Percentiles rank a stretch among this genome's conserved stretches.
Evolutionary conservation across 2,888 invertebrate genomes (phyloP).

Genomic region (Prenolepis imparis): DNA sequence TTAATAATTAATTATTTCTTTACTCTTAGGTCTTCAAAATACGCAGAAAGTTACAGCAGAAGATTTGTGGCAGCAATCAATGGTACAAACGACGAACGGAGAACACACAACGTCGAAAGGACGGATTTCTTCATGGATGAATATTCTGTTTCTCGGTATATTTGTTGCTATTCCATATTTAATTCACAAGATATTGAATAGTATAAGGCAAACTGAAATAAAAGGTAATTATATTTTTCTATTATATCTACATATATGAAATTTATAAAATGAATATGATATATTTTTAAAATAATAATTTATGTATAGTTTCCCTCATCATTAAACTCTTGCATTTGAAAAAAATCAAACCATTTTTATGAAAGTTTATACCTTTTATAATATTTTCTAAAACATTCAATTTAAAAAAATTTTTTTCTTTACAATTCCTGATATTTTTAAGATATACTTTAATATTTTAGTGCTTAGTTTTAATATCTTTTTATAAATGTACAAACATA

Average conservation of each 20-base stretch:
- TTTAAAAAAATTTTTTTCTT: not conserved
- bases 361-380: not conserved
- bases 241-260: not conserved
- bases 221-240: conserved; percentile 74
- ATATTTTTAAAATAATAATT: not conserved
- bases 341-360: not conserved
- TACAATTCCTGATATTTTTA: not conserved
- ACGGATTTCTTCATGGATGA: conserved; percentile 93
- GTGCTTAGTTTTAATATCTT: no score
- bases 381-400: no score
- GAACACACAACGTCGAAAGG: conserved; percentile 55
- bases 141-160: conserved; percentile 95
- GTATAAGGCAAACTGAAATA: conserved; percentile 70
- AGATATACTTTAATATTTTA: not conserved
- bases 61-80: conserved; percentile 83
- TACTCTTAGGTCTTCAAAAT: conserved; percentile 72
- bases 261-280: conserved; percentile 15
- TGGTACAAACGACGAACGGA: conserved; percentile 83
- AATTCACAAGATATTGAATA: conserved; percentile 81
- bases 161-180: conserved; percentile 97
- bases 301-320: no score
- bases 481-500: not conserved
- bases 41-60: conserved; percentile 81
- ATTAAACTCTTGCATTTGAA: not conserved
- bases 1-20: conserved; percentile 25